phyloP scores from a whole-genome alignment of 2,888 invertebrate genomes.

The Ariolimax columbianus region DNA sequence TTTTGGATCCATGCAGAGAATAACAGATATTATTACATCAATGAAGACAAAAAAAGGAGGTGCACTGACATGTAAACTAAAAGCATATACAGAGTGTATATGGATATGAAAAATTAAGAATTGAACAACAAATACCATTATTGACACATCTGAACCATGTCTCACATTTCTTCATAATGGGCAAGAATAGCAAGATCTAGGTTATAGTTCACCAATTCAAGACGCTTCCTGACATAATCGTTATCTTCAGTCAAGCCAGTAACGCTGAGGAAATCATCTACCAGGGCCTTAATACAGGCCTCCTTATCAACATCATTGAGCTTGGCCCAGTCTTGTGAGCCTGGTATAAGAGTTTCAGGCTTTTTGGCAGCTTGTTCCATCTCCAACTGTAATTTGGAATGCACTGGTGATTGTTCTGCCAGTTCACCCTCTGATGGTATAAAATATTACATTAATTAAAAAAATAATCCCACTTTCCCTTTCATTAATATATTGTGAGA shows the following conservation, averaged over 20 bases:
- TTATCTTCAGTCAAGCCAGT: constrained; percentile 22
- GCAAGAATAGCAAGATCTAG: constrained; percentile 38
- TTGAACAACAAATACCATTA: constrained; percentile 9
- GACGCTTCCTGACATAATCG: constrained; percentile 29
- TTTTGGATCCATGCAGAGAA: too few species aligned
- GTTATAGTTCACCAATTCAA: constrained; percentile 1
- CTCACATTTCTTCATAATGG: constrained; percentile 47
- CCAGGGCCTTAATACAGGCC: constrained; percentile 14
- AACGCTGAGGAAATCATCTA: constrained; percentile 31
- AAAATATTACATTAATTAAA: not conserved
- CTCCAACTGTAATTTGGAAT: not conserved
- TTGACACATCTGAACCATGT: not conserved
- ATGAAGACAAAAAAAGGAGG: too few species aligned
- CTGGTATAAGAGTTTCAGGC: constrained; percentile 26
- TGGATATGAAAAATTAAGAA: not conserved
- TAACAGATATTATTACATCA: too few species aligned
- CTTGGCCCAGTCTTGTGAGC: constrained; percentile 16
- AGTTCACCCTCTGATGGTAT: not conserved
- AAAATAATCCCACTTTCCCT: not conserved
- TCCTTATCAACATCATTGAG: constrained; percentile 31
- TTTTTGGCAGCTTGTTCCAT: not conserved
- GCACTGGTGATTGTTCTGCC: not conserved
- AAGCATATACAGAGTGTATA: too few species aligned
- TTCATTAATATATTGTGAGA: not conserved
- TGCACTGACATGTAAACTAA: too few species aligned